phyloP scores from a whole-genome alignment of 2,113 vertebrate species.

The Channa maculata region DNA sequence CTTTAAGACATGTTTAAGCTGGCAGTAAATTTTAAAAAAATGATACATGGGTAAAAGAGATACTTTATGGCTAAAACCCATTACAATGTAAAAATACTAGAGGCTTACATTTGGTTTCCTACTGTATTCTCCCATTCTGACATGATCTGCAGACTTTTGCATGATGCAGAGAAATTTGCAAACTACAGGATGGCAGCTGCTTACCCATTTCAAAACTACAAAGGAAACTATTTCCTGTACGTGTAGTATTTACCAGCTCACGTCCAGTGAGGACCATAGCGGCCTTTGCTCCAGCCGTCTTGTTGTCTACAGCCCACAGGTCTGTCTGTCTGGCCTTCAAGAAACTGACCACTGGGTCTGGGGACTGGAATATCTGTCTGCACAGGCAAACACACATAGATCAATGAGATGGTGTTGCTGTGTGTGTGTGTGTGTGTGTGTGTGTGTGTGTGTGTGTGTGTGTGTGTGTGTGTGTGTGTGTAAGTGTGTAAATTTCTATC shows the following conservation, averaged over 20 bases:
- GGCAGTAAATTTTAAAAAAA: no score
- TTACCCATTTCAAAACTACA: neutral
- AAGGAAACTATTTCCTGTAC: neutral
- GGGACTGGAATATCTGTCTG: slow-evolving; percentile 87
- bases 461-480: slow-evolving; percentile 14
- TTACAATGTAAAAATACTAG: neutral
- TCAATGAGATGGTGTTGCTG: slow-evolving; percentile 40
- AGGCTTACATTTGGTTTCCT: neutral
- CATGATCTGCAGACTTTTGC: neutral
- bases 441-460: slow-evolving; percentile 23
- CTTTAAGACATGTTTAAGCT: no score
- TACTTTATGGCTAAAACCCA: no score
- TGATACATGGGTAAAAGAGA: no score
- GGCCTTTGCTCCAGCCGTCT: slow-evolving; percentile 60
- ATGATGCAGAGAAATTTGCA: neutral
- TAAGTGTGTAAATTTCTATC: slow-evolving; percentile 33
- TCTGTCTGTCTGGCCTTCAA: slow-evolving; percentile 54
- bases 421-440: slow-evolving; percentile 19
- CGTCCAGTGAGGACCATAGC: slow-evolving; percentile 89
- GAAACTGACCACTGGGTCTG: slow-evolving; percentile 76
- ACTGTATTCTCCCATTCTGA: neutral
- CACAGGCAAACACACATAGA: slow-evolving; percentile 55
- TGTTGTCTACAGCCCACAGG: slow-evolving; percentile 58
- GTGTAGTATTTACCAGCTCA: slow-evolving; percentile 86
- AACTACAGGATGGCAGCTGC: neutral